Conservation (phyloP, 2,888 invertebrate species). For the Morpho helenor region DNA sequence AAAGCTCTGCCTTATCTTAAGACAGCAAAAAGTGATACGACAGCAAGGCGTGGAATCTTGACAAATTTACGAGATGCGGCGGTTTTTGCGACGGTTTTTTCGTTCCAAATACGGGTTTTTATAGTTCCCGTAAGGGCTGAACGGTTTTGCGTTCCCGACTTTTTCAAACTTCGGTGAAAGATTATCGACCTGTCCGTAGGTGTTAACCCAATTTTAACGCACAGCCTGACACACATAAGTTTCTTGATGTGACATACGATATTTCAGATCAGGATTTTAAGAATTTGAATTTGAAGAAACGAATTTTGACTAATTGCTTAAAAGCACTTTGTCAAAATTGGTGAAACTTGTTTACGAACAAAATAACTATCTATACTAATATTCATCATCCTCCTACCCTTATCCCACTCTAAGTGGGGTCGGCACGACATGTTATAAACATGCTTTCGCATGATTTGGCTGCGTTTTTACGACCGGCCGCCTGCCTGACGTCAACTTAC, state of each 20-base stretch:
- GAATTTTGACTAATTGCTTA: too few species aligned
- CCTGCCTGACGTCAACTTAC: too few species aligned
- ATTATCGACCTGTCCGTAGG: constrained; percentile 47
- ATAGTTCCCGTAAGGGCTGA: constrained; percentile 45
- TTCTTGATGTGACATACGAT: constrained; percentile 24
- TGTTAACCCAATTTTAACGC: constrained; percentile 50
- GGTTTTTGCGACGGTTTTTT: constrained; percentile 32
- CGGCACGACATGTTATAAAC: too few species aligned
- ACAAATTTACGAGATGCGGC: constrained; percentile 34
- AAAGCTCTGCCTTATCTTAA: constrained; percentile 6
- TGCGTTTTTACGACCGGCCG: too few species aligned
- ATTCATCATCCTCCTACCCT: too few species aligned
- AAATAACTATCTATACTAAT: too few species aligned
- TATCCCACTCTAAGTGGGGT: too few species aligned
- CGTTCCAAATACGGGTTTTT: constrained; percentile 26
- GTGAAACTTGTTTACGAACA: too few species aligned
- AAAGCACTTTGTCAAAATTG: too few species aligned
- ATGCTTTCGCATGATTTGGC: too few species aligned
- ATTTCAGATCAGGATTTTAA: constrained; percentile 8
- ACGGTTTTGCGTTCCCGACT: constrained; percentile 36
- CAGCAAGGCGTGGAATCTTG: constrained; percentile 28
- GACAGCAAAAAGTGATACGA: constrained; percentile 16
- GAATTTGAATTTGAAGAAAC: background rate
- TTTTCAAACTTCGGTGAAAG: constrained; percentile 36
- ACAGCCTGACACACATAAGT: constrained; percentile 21